Evolutionary conservation across 2,888 invertebrate genomes (phyloP).

Genomic region (Lasioglossum calceatum): DNA sequence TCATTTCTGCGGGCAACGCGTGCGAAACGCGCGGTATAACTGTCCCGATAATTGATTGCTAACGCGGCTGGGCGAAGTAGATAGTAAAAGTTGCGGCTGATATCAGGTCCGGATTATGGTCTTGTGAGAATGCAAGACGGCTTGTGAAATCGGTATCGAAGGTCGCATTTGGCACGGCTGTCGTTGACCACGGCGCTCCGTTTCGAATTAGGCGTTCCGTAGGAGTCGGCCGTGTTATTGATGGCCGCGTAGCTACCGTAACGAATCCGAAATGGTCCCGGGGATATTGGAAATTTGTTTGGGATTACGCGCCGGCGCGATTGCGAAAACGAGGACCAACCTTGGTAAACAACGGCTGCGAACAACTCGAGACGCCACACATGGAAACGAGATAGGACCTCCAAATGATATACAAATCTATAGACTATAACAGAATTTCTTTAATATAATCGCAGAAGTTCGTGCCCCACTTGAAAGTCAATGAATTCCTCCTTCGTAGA

Average conservation of each 20-base stretch:
- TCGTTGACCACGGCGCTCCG: slow-evolving; percentile 34
- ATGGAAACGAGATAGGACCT: too few species aligned
- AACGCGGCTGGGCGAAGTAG: background rate
- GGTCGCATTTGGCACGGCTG: slow-evolving; percentile 55
- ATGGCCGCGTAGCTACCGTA: slow-evolving; percentile 50
- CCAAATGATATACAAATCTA: too few species aligned
- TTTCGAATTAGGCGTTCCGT: slow-evolving; percentile 48
- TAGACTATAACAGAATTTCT: too few species aligned
- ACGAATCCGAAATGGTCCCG: slow-evolving; percentile 52
- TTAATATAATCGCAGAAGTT: too few species aligned
- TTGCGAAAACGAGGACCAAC: background rate
- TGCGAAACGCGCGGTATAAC: background rate
- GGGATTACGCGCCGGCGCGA: slow-evolving; percentile 24
- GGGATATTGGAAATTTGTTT: slow-evolving; percentile 49
- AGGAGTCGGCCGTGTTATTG: slow-evolving; percentile 52
- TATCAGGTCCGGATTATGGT: slow-evolving; percentile 44
- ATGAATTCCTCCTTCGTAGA: too few species aligned
- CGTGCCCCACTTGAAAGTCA: too few species aligned
- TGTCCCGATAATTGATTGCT: background rate
- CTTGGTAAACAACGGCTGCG: slow-evolving; percentile 14
- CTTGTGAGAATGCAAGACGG: slow-evolving; percentile 40
- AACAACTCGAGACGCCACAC: too few species aligned
- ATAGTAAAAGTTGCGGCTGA: background rate
- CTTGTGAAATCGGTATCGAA: slow-evolving; percentile 57
- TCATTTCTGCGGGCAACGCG: background rate